Conservation (phyloP, 2,888 invertebrate genomes). For the Platycheirus rosarum region DNA sequence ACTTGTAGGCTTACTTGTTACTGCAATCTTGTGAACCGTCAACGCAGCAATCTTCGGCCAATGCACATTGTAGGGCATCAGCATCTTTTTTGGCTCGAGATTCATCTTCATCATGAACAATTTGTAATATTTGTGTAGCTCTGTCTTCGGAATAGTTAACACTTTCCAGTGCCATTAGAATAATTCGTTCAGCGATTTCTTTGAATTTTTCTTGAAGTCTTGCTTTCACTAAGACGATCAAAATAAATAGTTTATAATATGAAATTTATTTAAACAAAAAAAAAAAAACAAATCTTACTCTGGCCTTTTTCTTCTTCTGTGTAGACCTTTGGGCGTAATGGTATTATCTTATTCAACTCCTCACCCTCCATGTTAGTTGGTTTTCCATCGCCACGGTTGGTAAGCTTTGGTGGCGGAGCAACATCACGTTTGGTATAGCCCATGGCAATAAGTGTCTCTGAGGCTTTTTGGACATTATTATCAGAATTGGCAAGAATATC, state of each 20-base stretch:
- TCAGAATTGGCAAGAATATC: slow-evolving; percentile 93
- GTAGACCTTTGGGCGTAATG: slow-evolving; percentile 86
- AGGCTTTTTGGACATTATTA: slow-evolving; percentile 94
- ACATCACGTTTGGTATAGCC: slow-evolving; percentile 92
- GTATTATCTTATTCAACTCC: slow-evolving; percentile 77
- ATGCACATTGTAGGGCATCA: slow-evolving; percentile 64
- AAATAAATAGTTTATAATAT: too few relatives aligned
- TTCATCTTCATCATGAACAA: slow-evolving; percentile 86
- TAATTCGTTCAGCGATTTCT: slow-evolving; percentile 90
- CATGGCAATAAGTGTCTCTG: slow-evolving; percentile 90
- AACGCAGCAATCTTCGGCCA: slow-evolving; percentile 61
- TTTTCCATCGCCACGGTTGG: slow-evolving; percentile 83
- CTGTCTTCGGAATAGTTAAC: slow-evolving; percentile 92
- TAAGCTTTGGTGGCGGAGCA: slow-evolving; percentile 84
- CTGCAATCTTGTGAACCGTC: slow-evolving; percentile 45
- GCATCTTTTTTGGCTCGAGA: slow-evolving; percentile 77
- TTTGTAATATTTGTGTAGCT: slow-evolving; percentile 90
- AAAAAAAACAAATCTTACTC: slow-evolving; percentile 83
- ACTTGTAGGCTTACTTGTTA: slow-evolving; percentile 56
- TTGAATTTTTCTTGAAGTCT: slow-evolving; percentile 89
- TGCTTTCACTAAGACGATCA: slow-evolving; percentile 87
- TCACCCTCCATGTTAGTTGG: slow-evolving; percentile 77
- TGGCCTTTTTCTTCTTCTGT: slow-evolving; percentile 87
- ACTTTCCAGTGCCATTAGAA: slow-evolving; percentile 93
- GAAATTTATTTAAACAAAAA: neutral